These are phyloP conservation scores for Bufotes viridis DNA, from an alignment of 2,797 vertebrate genomes.

Conservation along the genomic window DNA sequence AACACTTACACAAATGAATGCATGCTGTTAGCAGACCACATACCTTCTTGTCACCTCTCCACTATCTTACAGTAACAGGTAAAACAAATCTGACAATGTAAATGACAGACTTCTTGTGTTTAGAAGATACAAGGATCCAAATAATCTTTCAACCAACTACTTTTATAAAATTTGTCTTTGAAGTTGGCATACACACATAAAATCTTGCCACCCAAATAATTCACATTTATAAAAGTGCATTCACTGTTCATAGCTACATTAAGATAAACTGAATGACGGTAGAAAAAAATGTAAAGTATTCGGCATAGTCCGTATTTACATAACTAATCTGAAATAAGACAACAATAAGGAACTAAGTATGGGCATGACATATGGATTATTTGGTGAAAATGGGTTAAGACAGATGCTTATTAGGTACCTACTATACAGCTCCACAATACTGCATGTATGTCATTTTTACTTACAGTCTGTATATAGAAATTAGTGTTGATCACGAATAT, in stretches of 20 bases:
- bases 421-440: no score
- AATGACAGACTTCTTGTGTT: neutral
- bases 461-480: no score
- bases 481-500: no score
- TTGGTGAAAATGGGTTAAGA: neutral
- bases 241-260: neutral
- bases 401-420: neutral
- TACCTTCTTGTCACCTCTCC: constrained; percentile 22
- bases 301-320: neutral
- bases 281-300: neutral
- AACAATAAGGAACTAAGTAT: neutral
- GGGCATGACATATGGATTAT: neutral
- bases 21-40: constrained; percentile 1
- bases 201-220: neutral
- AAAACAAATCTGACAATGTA: neutral
- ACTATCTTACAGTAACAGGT: neutral
- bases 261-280: neutral
- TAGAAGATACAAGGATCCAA: neutral
- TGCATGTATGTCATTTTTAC: no score
- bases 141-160: neutral
- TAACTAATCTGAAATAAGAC: neutral
- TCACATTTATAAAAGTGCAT: neutral
- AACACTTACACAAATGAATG: constrained; percentile 44
- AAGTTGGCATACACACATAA: neutral
- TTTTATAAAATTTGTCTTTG: neutral